A percentile compares a stretch with the other conserved stretches of the same genome.
phyloP scores from a whole-genome alignment of 1,140 invertebrate species.

The Pygmarrhopalites habei region DNA sequence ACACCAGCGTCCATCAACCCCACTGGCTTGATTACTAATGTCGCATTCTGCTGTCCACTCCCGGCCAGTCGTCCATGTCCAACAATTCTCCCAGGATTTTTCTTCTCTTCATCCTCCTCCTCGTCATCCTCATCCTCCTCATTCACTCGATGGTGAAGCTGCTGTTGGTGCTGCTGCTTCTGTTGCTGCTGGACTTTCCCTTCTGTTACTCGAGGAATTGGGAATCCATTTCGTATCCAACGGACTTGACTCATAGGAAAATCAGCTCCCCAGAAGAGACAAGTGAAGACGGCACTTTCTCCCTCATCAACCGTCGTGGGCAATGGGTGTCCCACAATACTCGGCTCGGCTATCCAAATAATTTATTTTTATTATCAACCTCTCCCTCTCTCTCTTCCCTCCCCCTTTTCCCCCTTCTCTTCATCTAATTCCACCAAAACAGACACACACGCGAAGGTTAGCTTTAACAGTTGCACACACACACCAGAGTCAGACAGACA shows the following conservation, averaged over 20 bases:
- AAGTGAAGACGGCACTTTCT: conserved; percentile 55
- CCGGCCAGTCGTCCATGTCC: no score
- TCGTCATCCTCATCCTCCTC: no score
- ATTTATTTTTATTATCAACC: conserved; percentile 39
- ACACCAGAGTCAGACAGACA: neutral
- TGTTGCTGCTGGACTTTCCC: neutral
- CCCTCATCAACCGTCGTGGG: conserved; percentile 58
- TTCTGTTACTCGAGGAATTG: conserved; percentile 11
- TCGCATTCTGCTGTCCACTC: conserved; percentile 47
- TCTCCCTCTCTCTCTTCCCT: conserved; percentile 12
- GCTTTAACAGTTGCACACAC: neutral
- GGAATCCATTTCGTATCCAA: conserved; percentile 63
- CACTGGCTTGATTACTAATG: conserved; percentile 53
- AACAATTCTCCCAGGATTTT: conserved; percentile 5
- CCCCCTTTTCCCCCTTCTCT: conserved; percentile 15
- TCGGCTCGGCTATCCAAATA: conserved; percentile 49
- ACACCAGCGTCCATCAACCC: conserved; percentile 56
- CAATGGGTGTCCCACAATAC: conserved; percentile 50
- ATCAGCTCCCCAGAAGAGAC: conserved; percentile 56
- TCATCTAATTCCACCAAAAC: neutral
- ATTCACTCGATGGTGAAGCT: conserved; percentile 18
- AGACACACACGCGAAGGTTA: neutral
- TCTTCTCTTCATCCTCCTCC: no score
- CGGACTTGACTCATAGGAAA: conserved; percentile 55
- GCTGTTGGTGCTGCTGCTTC: conserved; percentile 14